Conservation (phyloP, 2,888 invertebrate species). For the Chymomyza caudatula region DNA sequence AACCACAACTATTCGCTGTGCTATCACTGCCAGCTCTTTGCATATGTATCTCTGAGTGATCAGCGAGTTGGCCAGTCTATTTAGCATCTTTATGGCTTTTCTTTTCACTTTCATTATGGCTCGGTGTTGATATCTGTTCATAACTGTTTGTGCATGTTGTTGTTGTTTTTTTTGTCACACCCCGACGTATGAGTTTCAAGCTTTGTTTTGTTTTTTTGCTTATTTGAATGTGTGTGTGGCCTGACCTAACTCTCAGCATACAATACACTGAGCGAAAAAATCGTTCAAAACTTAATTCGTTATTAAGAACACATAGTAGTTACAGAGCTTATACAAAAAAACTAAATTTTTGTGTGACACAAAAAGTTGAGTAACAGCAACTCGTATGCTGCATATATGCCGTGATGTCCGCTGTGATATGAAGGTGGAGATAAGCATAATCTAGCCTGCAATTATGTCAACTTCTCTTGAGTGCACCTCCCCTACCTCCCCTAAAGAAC, state of each 20-base stretch:
- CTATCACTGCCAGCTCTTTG: neutral
- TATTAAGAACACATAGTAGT: no score
- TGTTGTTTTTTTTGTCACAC: neutral
- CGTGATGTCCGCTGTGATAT: no score
- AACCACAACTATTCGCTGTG: neutral
- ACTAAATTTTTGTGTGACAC: no score
- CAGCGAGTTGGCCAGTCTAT: neutral
- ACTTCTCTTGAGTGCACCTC: no score
- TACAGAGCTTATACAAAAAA: no score
- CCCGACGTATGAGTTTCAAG: neutral
- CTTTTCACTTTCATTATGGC: neutral
- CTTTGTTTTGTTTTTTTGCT: no score
- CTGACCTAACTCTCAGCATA: constrained; percentile 12
- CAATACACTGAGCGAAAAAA: neutral
- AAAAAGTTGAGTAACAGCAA: no score
- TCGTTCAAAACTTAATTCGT: no score
- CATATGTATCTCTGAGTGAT: neutral
- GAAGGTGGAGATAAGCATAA: no score
- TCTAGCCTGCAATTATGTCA: no score
- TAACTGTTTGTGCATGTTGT: neutral
- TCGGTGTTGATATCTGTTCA: neutral
- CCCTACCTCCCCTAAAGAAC: no score
- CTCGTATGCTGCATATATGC: no score
- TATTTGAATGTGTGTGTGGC: constrained; percentile 9
- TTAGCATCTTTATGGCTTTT: neutral